These are phyloP conservation scores for Acanthiza pusilla DNA, from an alignment of 2,797 vertebrate genomes.

Conservation along the genomic window DNA sequence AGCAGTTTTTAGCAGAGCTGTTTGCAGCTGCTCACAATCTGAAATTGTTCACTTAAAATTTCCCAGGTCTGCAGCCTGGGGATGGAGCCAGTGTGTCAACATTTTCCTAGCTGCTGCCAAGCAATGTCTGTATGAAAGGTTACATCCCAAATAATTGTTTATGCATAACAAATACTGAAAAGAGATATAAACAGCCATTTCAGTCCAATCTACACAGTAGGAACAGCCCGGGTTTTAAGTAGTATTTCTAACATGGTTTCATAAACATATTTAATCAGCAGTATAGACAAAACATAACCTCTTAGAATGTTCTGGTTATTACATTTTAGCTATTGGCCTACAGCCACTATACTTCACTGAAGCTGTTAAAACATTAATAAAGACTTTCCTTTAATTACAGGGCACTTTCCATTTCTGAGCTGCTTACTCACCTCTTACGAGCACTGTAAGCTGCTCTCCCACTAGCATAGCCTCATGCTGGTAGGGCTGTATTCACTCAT, in stretches of 20 bases:
- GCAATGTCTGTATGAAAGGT: conserved; percentile 5
- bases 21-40: neutral
- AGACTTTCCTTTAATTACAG: neutral
- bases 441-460: neutral
- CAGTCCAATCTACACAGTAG: neutral
- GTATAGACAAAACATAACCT: neutral
- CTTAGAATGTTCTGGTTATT: neutral
- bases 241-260: neutral
- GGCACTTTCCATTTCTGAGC: neutral
- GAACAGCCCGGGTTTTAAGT: neutral
- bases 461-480: neutral
- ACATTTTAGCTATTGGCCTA: neutral
- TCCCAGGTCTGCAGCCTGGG: neutral
- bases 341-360: neutral
- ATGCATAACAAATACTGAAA: neutral
- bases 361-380: neutral
- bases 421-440: neutral
- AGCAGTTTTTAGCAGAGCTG: neutral
- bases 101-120: neutral
- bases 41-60: conserved; percentile 17
- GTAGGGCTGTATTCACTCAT: neutral
- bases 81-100: neutral
- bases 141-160: conserved; percentile 8
- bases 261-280: neutral
- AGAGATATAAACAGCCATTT: neutral